Base-by-base conservation (phyloP, 2,797 vertebrate species). In the Micromesistius poutassou region DNA sequence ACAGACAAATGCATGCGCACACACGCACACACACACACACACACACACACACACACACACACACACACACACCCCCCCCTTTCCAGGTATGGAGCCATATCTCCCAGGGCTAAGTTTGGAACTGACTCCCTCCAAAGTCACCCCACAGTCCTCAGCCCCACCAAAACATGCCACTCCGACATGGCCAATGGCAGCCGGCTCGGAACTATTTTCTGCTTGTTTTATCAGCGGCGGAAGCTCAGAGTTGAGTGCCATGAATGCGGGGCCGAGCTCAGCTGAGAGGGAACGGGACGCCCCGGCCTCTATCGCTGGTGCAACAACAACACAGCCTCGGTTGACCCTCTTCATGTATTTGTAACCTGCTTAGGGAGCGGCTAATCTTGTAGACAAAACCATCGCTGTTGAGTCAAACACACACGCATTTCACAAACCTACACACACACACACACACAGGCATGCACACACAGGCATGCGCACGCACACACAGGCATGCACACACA, bases 151-250 rank as follows among this genome's bases (percentile, higher is more conserved):
- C 62, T 66, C 62, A 66, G 28, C 22, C 50, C 22, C n/a, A 66
- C 25, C 62, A 66, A 66, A 66, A 66, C 62, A 66, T 81, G 80
- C 83, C 78, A 84, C 80, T 80, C 83, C 71, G 80, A 77, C 77
- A 71, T 62, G 78, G 87, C 75, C 40, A 77, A 82, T 55, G 25
- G 62, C 78, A 71, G 40, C 77, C 75, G 76, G 73, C 62, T 46
- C 82, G 75, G 46, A 70, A 75, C 77, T 78, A 66, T 66, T 66
- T 66, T 66, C 9, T 66, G 62, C n/a, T 28, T 25, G n/a, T 62
- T 33, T 76, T 87, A 86, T 83, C 80, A 71, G 70, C 80, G 77
- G 9, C 70, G n/a, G 77, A 8, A 84, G 84, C 86, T 87, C 78
- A 76, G 82, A 79, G 70, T 72, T 72, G 40, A 80, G 81, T 16